phyloP scores from a whole-genome alignment of 2,888 invertebrate genomes.

The Allolobophora icterica region DNA sequence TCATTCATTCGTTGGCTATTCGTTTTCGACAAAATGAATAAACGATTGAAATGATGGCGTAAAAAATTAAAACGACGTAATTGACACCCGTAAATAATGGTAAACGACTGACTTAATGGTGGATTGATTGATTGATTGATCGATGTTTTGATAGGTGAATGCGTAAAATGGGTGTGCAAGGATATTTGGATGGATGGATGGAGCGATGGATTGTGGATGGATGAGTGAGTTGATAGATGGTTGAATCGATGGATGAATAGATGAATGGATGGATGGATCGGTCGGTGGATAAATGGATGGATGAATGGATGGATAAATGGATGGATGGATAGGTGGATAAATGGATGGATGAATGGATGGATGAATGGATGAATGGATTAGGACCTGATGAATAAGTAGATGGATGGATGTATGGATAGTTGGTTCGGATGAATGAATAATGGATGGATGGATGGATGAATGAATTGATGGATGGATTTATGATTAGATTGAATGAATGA shows the following conservation, averaged over 20 bases:
- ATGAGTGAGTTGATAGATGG: neutral
- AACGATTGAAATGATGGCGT: neutral
- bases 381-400: neutral
- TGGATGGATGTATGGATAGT: neutral
- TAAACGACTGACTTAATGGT: neutral
- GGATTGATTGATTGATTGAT: neutral
- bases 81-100: neutral
- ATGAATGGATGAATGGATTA: neutral
- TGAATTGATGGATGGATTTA: neutral
- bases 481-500: neutral
- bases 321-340: neutral
- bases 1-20: neutral
- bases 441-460: neutral
- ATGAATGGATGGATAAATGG: neutral
- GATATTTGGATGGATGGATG: neutral
- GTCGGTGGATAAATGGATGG: neutral
- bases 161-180: neutral
- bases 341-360: neutral
- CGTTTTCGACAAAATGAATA: neutral
- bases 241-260: neutral
- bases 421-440: too few species aligned
- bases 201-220: neutral
- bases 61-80: too few species aligned
- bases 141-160: neutral
- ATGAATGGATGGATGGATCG: neutral